These are phyloP conservation scores for Apodemus sylvaticus DNA, from an alignment of 2,113 vertebrate species.

Conservation along the genomic window DNA sequence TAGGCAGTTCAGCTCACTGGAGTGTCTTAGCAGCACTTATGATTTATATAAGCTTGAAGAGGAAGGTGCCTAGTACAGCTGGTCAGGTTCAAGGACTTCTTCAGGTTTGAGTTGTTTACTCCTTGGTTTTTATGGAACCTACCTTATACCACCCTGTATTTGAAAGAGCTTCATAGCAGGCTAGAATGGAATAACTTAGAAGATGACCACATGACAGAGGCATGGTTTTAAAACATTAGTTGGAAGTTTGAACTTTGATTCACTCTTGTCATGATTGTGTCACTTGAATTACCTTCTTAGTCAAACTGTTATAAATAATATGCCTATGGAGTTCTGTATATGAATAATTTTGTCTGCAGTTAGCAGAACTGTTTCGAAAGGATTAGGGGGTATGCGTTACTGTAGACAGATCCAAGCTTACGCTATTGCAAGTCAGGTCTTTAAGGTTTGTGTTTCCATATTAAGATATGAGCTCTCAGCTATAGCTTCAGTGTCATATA, in stretches of 20 bases:
- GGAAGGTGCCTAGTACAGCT: background rate
- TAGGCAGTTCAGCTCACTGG: background rate
- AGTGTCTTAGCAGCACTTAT: background rate
- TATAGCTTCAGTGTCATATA: no score
- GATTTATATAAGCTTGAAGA: background rate
- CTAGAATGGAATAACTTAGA: background rate
- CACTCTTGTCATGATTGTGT: background rate
- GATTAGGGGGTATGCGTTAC: no score
- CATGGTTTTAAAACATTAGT: rapidly evolving
- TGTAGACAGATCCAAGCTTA: no score
- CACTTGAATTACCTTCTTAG: rapidly evolving
- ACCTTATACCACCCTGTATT: no score
- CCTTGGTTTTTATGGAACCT: no score
- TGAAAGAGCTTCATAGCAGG: background rate
- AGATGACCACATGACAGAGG: background rate
- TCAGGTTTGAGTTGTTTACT: background rate
- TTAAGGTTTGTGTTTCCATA: no score
- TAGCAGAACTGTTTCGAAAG: no score
- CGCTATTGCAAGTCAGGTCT: no score
- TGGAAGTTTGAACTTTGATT: background rate
- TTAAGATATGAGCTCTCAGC: no score
- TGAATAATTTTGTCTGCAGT: no score
- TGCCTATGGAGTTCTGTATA: no score
- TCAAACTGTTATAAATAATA: background rate
- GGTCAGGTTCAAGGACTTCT: no score